Percentiles rank a stretch among this genome's conserved stretches.
phyloP scores from a whole-genome alignment of 2,797 vertebrate genomes.

The Myoxocephalus aenaeus region DNA sequence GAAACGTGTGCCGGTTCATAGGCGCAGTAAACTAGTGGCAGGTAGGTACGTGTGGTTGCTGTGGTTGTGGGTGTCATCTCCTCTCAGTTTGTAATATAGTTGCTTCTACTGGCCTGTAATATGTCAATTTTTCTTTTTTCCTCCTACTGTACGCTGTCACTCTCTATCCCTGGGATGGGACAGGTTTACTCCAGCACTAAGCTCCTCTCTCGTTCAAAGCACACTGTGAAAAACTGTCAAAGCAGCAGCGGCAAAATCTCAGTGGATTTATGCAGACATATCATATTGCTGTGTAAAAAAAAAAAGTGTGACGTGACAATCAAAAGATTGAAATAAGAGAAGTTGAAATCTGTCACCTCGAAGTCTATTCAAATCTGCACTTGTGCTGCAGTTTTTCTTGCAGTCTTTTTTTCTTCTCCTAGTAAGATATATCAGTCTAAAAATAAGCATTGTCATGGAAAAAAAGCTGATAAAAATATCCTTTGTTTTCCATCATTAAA shows the following conservation, averaged over 20 bases:
- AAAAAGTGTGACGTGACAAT: constrained; percentile 14
- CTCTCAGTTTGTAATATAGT: constrained; percentile 2
- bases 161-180: constrained; percentile 5
- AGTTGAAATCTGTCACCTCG: constrained; percentile 23
- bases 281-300: constrained; percentile 2
- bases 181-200: constrained; percentile 26
- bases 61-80: constrained; percentile 52
- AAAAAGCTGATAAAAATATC: constrained; percentile 3
- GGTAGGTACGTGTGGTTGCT: constrained; percentile 59
- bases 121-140: neutral
- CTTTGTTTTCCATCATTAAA: constrained; percentile 25
- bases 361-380: constrained; percentile 9
- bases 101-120: neutral
- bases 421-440: constrained; percentile 8
- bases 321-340: constrained; percentile 10
- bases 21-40: constrained; percentile 51
- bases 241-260: constrained; percentile 38
- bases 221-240: constrained; percentile 25
- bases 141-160: neutral
- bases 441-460: constrained; percentile 30
- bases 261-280: constrained; percentile 13
- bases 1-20: constrained; percentile 45
- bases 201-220: constrained; percentile 44
- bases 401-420: neutral
- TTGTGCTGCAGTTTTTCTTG: neutral